A percentile compares a stretch with the other conserved stretches of the same genome.
phyloP scores from a whole-genome alignment of 2,113 vertebrate species.

The Cyanoderma ruficeps region DNA sequence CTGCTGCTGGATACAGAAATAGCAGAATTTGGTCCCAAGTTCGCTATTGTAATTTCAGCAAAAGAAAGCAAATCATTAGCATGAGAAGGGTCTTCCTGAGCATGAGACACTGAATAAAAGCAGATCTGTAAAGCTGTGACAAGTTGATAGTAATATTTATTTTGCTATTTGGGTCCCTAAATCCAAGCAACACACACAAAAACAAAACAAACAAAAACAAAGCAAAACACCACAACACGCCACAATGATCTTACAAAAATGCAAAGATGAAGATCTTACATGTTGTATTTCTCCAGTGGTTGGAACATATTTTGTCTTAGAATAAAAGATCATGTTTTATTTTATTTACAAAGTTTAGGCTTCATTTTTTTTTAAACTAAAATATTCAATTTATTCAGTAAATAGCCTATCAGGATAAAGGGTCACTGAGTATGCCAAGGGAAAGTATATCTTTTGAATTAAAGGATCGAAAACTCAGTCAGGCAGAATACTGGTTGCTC shows the following conservation, averaged over 20 bases:
- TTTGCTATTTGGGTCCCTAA: neutral
- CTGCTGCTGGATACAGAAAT: neutral
- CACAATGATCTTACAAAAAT: neutral
- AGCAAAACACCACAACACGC: neutral
- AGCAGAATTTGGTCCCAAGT: neutral
- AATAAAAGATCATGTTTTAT: neutral
- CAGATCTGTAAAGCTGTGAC: neutral
- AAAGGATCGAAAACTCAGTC: slow-evolving; percentile 70
- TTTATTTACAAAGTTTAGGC: neutral
- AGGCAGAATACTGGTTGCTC: slow-evolving; percentile 62
- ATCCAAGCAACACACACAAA: neutral
- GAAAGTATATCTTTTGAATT: slow-evolving; percentile 63
- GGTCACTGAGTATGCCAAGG: slow-evolving; percentile 12
- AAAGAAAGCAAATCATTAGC: neutral
- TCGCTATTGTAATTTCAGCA: neutral
- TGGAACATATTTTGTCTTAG: neutral
- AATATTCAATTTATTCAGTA: slow-evolving; percentile 31
- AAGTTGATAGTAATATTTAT: neutral
- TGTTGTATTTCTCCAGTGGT: neutral
- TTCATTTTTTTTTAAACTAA: neutral
- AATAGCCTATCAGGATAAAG: slow-evolving; percentile 18
- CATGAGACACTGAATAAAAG: neutral
- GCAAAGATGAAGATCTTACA: neutral
- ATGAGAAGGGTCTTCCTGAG: neutral
- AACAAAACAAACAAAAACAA: neutral